Base-by-base conservation (phyloP, 1,140 invertebrate genomes). In the Batillaria attramentaria region DNA sequence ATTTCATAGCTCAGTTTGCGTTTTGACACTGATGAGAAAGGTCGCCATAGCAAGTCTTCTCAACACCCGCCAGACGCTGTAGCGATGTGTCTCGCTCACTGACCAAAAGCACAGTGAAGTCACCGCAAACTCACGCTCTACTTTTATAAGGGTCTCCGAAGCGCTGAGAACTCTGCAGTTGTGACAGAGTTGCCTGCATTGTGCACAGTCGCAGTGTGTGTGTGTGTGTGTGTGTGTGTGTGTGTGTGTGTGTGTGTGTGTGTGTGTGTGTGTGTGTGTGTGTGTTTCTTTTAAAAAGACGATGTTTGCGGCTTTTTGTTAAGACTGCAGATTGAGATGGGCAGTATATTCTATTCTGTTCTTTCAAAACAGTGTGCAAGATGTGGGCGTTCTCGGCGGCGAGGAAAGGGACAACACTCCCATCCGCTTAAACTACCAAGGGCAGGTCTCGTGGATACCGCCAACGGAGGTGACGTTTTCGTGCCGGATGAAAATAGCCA, bases 311-410 rank as follows among this genome's bases (percentile, higher is more conserved):
- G 10, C 46, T 50, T 24, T 50, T 8, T 50, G 8, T 50, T 24
- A 13, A 24, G n/a, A n/a, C n/a, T 50, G 8, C 24, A 10, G 10
- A 24, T 50, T 24, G 10, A 10, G 10, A 10, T 50, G 8, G 10
- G 8, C 24, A 10, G 10, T 24, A 13, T 24, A 13, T 24, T 50
- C 46, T 50, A 10, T 50, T 24, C 24, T 24, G 10, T 24, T 50
- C 46, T 50, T 24, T 50, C 46, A 13, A 10, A 13, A 28, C 62
- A 66, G 62, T 28, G 62, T 66, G 28, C 5, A 0, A 28, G 37
- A 66, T 28, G 62, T 66, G n/a, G 62, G 62, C 16, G 66, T 69
- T 35, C 0, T 69, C 6, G 66, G 66, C 6, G 66, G 66, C 66
- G 28, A 69, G 66, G 18, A 69, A 0, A 13, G 37, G 13, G 66